Evolutionary conservation across 2,797 vertebrate species (phyloP), one percentile per base, ranked within the genome.

Genomic region (Ciconia nigra): DNA sequence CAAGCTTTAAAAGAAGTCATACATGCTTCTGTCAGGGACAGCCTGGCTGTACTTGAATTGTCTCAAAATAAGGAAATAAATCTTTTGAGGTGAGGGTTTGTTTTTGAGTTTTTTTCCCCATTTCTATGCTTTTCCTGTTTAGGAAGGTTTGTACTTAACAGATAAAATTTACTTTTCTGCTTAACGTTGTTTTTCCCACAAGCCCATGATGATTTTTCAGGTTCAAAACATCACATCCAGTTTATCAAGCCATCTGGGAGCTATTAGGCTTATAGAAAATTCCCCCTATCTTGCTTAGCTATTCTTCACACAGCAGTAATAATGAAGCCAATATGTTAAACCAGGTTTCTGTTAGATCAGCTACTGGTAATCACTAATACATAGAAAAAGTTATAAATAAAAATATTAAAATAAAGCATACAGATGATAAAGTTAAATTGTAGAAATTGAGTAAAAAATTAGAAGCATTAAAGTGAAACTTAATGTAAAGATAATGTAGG

Each of bases 21-120:
- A 55, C 4, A 42, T 42, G 28, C 35, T 93, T 69, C 42, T 87
- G 33, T 57, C 28, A 69, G 42, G 11, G 15, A 49, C 20, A 57
- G 14, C 9, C 19, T 78, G 52, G 11, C 3, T 83, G 12, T 65
- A 31, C 17, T 44, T 74, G 11, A 82, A 61, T 58, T 49, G 7
- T n/a, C n/a, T 61, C 61, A 47, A 94, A 92, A 82, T 5, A 88
- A 58, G 25, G 24, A 67, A 15, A 41, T 14, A 72, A 74, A 73
- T 42, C 5, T 55, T 85, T 74, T 57, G 55, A 77, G 16, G 10
- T 46, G 20, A 65, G 13, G 12, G 8, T 22, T 76, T 15, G 8
- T 1, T 9, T 74, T 24, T 4, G 0, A 39, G 37, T 2, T 8
- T 39, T 17, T 31, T 20, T 19, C 5, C 3, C 3, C 4, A 6